These are phyloP conservation scores for Cynopterus brachyotis DNA, from an alignment of 2,113 vertebrate species.

Conservation along the genomic window DNA sequence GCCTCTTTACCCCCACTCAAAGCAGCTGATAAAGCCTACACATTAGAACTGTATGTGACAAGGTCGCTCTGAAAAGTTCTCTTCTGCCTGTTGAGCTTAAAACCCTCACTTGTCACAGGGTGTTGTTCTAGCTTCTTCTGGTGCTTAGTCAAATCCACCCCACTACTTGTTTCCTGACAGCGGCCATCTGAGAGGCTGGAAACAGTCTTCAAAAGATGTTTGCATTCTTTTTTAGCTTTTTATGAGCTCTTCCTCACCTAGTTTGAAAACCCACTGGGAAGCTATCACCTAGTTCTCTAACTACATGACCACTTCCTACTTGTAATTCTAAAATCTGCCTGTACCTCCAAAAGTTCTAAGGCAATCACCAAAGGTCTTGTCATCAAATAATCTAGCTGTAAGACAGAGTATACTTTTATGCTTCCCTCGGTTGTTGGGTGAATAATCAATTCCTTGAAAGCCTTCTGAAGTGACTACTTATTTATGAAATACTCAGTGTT, in stretches of 20 bases:
- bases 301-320: background rate
- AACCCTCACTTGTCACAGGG: background rate
- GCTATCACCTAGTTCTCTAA: background rate
- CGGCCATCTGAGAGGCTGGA: background rate
- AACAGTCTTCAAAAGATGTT: background rate
- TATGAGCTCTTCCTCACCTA: background rate
- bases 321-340: background rate
- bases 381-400: background rate
- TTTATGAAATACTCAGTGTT: background rate
- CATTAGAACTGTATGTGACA: background rate
- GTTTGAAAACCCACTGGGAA: background rate
- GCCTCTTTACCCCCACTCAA: background rate
- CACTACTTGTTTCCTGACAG: background rate
- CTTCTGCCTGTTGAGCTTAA: background rate
- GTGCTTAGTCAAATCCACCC: background rate
- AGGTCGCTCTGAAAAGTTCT: background rate
- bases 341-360: background rate
- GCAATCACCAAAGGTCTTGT: background rate
- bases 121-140: background rate
- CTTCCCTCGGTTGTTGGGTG: no score
- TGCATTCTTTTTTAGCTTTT: background rate
- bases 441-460: constrained; percentile 43
- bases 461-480: background rate
- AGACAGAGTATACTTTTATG: background rate
- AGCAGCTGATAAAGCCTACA: constrained; percentile 25